Evolutionary conservation across 2,113 vertebrate species (phyloP).

Genomic region (Notechis scutatus): DNA sequence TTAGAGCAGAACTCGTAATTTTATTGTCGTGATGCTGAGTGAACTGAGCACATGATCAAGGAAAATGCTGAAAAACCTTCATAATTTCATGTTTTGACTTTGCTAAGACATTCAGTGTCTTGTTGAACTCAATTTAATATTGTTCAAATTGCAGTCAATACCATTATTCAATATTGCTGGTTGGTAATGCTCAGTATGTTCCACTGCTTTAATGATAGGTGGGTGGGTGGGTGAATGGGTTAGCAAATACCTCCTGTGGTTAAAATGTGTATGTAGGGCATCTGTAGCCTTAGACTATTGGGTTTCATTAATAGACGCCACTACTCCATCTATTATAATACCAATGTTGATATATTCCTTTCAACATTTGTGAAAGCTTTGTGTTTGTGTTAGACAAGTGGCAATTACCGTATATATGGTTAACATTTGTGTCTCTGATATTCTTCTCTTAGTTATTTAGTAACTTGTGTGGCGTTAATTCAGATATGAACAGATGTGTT

Average conservation of each 20-base stretch:
- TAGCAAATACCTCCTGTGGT: background rate
- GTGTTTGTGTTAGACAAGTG: constrained; percentile 25
- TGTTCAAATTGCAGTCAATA: constrained; percentile 13
- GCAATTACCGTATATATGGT: background rate
- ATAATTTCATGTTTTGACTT: background rate
- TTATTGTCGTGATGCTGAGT: constrained; percentile 38
- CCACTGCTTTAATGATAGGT: background rate
- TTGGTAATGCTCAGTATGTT: background rate
- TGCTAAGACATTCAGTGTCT: background rate
- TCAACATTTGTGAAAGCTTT: constrained; percentile 26
- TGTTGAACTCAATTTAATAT: constrained; percentile 5
- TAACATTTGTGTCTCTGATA: constrained; percentile 8
- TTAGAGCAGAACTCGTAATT: constrained; percentile 19
- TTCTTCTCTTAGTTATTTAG: constrained; percentile 11
- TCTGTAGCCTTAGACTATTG: background rate
- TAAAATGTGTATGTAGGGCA: background rate
- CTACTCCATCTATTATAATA: background rate
- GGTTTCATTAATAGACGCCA: background rate
- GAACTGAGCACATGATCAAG: constrained; percentile 18
- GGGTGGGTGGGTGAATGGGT: background rate
- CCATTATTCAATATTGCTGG: constrained; percentile 15
- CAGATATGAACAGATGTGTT: background rate
- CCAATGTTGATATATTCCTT: background rate
- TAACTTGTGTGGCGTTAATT: background rate
- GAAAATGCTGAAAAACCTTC: background rate